Conservation (phyloP, 2,888 invertebrate species). For the Lasioglossum figueresi region DNA sequence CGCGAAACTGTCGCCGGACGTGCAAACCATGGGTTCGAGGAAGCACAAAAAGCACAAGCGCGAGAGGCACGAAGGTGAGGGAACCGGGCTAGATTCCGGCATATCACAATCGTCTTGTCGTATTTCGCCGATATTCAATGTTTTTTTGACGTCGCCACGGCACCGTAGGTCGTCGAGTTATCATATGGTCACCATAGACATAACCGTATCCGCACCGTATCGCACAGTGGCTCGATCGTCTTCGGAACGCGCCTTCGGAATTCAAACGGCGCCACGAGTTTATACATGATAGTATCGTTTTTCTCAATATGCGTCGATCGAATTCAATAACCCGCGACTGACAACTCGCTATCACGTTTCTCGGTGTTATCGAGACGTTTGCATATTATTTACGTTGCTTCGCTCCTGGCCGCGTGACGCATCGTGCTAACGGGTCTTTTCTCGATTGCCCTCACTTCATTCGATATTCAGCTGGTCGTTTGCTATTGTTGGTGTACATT, state of each 20-base stretch:
- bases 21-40: conserved; percentile 81
- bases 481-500: not conserved
- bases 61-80: conserved; percentile 82
- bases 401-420: not conserved
- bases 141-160: conserved; percentile 28
- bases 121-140: conserved; percentile 37
- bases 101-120: conserved; percentile 52
- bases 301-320: conserved; percentile 12
- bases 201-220: conserved; percentile 11
- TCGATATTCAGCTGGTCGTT: conserved; percentile 12
- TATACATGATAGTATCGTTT: conserved; percentile 33
- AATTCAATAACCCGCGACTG: conserved; percentile 24
- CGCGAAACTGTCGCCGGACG: conserved; percentile 72
- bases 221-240: not conserved
- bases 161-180: conserved; percentile 31
- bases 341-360: conserved; percentile 25
- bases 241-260: conserved; percentile 27
- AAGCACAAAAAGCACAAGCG: conserved; percentile 83
- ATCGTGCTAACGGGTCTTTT: not conserved
- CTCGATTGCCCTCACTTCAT: conserved; percentile 12
- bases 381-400: conserved; percentile 3
- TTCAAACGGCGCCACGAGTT: conserved; percentile 34
- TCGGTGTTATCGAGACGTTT: conserved; percentile 23
- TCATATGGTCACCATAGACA: conserved; percentile 11
- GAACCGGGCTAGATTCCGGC: conserved; percentile 40